A percentile compares a stretch with the other conserved stretches of the same genome.
These are phyloP conservation scores for Drosophila emarginata DNA, from an alignment of 2,888 invertebrate species.

Conservation along the genomic window DNA sequence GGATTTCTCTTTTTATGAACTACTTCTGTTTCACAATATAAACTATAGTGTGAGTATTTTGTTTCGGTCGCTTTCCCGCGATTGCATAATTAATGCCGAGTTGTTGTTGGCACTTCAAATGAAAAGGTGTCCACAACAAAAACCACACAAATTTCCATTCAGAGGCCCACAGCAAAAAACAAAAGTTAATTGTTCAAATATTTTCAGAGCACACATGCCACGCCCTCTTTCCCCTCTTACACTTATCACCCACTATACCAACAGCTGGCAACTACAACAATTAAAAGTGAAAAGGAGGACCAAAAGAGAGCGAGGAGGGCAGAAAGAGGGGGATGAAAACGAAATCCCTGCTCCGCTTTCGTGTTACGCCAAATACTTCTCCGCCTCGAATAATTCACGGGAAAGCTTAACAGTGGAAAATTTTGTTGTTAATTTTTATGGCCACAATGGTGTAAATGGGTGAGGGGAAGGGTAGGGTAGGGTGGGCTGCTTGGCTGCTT, in stretches of 20 bases:
- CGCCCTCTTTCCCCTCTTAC: conserved; percentile 12
- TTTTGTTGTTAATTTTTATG: conserved; percentile 35
- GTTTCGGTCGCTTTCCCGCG: conserved; percentile 4
- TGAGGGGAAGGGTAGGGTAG: not conserved
- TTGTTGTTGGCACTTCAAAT: conserved; percentile 30
- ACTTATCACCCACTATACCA: not conserved
- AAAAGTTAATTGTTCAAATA: conserved; percentile 59
- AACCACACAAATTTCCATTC: conserved; percentile 38
- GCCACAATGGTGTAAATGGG: not conserved
- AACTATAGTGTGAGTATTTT: not conserved
- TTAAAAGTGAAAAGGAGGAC: conserved; percentile 19
- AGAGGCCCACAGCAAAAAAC: conserved; percentile 41
- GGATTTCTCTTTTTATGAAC: not conserved
- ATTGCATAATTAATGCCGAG: conserved; percentile 43
- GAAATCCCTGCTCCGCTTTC: conserved; percentile 6
- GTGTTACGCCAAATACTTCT: conserved; percentile 32
- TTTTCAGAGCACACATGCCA: conserved; percentile 47
- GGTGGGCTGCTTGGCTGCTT: conserved; percentile 2
- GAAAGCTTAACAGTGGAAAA: conserved; percentile 32
- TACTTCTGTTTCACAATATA: not conserved
- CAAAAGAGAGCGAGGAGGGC: not conserved
- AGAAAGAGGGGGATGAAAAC: not conserved
- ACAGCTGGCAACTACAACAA: conserved; percentile 36
- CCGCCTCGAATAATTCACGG: conserved; percentile 36
- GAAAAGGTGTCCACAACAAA: conserved; percentile 41